These are phyloP conservation scores for Drosophila nigrodunni DNA, from an alignment of 1,140 invertebrate species.

Conservation along the genomic window DNA sequence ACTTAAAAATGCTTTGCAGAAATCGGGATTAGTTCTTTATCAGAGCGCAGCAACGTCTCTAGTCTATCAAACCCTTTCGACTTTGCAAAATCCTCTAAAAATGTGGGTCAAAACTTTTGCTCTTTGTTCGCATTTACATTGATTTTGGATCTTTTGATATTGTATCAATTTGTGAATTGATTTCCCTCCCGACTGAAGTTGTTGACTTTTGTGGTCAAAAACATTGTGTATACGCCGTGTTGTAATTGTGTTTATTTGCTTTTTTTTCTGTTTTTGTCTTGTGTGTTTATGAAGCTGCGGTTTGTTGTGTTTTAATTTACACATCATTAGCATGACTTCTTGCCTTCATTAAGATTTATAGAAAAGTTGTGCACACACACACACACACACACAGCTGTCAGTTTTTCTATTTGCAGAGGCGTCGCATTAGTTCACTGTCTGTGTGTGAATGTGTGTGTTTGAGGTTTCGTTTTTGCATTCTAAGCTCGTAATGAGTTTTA, in stretches of 20 bases:
- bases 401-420: slow-evolving; percentile 21
- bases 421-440: slow-evolving; percentile 7
- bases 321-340: slow-evolving; percentile 69
- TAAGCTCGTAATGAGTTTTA: slow-evolving; percentile 81
- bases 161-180: slow-evolving; percentile 18
- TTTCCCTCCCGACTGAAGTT: slow-evolving; percentile 1
- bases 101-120: slow-evolving; percentile 14
- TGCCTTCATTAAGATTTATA: slow-evolving; percentile 78
- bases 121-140: slow-evolving; percentile 20
- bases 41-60: too few relatives aligned
- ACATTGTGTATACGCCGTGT: slow-evolving; percentile 43
- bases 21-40: too few relatives aligned
- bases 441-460: slow-evolving; percentile 39
- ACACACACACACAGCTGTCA: slow-evolving; percentile 6
- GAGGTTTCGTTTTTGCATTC: slow-evolving; percentile 76
- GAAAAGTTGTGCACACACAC: slow-evolving; percentile 47
- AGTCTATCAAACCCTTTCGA: background rate
- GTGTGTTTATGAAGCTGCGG: slow-evolving; percentile 50
- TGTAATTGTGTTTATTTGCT: slow-evolving; percentile 18
- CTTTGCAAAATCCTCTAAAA: slow-evolving; percentile 12
- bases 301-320: slow-evolving; percentile 62
- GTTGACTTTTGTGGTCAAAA: slow-evolving; percentile 14
- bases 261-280: background rate
- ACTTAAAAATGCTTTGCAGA: background rate
- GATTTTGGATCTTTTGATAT: slow-evolving; percentile 20